Evolutionary conservation across 1,140 invertebrate genomes (phyloP).

Genomic region (Galendromus occidentalis): DNA sequence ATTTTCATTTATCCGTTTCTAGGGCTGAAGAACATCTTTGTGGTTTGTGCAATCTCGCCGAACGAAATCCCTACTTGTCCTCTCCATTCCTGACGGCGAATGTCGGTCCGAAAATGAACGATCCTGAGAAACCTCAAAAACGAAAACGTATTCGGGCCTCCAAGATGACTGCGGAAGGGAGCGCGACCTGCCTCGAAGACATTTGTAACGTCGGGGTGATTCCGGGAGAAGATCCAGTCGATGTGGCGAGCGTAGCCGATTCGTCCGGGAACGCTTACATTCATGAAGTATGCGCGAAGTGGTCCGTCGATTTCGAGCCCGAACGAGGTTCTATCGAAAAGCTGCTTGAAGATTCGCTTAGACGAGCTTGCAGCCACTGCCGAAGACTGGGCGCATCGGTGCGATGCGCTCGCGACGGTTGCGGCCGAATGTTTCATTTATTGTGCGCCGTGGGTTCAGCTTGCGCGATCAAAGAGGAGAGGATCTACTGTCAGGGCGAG

Average conservation of each 20-base stretch:
- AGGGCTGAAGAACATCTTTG: background rate
- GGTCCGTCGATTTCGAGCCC: background rate
- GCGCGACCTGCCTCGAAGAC: conserved; percentile 5
- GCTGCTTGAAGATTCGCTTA: background rate
- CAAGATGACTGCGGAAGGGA: conserved; percentile 1
- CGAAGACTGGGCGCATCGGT: background rate
- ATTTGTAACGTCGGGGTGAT: conserved; percentile 4
- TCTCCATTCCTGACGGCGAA: background rate
- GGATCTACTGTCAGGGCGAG: background rate
- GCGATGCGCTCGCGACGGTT: background rate
- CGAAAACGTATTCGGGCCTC: conserved; percentile 6
- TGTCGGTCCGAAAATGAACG: background rate
- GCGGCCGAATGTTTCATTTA: background rate
- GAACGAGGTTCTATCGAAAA: background rate
- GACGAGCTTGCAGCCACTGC: conserved; percentile 9
- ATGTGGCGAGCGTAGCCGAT: conserved; percentile 6
- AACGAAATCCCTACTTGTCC: conserved; percentile 8
- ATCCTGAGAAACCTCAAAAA: conserved; percentile 9
- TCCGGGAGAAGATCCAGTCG: conserved; percentile 5
- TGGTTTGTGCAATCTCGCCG: conserved; percentile 7
- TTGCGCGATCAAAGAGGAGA: background rate
- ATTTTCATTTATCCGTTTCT: background rate
- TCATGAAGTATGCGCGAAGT: background rate
- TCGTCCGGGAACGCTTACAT: background rate
- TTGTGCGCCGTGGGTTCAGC: conserved; percentile 1